These are phyloP conservation scores for Microplitis demolitor DNA, from an alignment of 1,140 invertebrate genomes.

Conservation along the genomic window DNA sequence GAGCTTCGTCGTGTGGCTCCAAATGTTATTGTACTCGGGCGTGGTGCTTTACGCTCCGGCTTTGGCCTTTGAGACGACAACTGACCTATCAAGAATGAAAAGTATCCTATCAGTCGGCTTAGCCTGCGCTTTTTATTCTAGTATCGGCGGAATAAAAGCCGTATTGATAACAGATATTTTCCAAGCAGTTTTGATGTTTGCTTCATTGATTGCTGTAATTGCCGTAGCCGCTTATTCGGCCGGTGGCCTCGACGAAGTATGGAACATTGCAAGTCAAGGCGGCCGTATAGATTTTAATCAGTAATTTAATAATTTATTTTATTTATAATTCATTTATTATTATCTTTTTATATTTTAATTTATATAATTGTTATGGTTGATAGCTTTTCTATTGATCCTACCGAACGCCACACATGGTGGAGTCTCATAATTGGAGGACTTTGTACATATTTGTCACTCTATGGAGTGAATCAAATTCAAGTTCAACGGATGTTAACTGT, in stretches of 20 bases:
- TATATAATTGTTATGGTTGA: slow-evolving; percentile 25
- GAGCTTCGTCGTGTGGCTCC: slow-evolving; percentile 77
- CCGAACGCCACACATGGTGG: slow-evolving; percentile 74
- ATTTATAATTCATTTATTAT: not conserved
- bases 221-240: slow-evolving; percentile 69
- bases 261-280: slow-evolving; percentile 68
- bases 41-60: slow-evolving; percentile 92
- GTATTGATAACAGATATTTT: slow-evolving; percentile 88
- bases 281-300: slow-evolving; percentile 72
- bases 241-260: slow-evolving; percentile 70
- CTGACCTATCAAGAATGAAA: slow-evolving; percentile 72
- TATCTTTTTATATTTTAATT: not conserved
- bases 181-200: slow-evolving; percentile 80
- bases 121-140: slow-evolving; percentile 85
- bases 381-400: slow-evolving; percentile 70
- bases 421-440: slow-evolving; percentile 73
- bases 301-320: slow-evolving; percentile 55
- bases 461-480: slow-evolving; percentile 83
- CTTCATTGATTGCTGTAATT: slow-evolving; percentile 75
- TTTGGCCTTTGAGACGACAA: slow-evolving; percentile 85
- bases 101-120: slow-evolving; percentile 82
- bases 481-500: slow-evolving; percentile 84
- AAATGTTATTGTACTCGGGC: slow-evolving; percentile 90
- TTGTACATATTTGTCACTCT: slow-evolving; percentile 78
- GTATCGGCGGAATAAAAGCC: slow-evolving; percentile 87